Base-by-base conservation (phyloP, 2,113 vertebrate species). In the zebrafish (Danio rerio) region DNA sequence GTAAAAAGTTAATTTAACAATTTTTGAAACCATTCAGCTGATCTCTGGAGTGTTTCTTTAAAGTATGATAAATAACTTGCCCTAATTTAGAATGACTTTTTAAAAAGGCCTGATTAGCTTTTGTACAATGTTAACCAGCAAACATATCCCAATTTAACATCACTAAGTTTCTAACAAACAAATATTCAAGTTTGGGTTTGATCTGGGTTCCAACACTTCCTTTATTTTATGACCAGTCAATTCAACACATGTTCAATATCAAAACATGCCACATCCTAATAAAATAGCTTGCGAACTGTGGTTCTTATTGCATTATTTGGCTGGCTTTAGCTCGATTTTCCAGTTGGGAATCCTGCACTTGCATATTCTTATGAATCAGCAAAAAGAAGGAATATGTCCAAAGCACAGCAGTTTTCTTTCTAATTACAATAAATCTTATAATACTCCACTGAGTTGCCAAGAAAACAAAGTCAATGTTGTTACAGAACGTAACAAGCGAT, bases 321-420 rank as follows among this genome's bases (percentile, higher is more conserved):
- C 16, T 66, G 63, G 63, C 15, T 66, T 66, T 3, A 66, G 42
- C 15, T 68, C 42, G 43, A 68, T 68, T 68, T 68, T 68, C 65
- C 65, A 18, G 43, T 68, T 47, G 65, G 9, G 43, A 68, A 45
- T 47, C 42, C 42, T 47, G 42, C 65, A 47, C 9, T 68, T 47
- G 43, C 5, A n/a, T 18, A 18, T 18, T 68, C 65, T 45, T 16
- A 68, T 68, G 42, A 68, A 68, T 68, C 65, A 12, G 65, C 43
- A 9, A 68, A 68, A 68, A 68, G 9, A 47, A 42, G 18, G 42
- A 10, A 42, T 6, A 45, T 0, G 2, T 68, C 16, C 16, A 18
- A 68, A 68, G 16, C 42, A 18, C 43, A 68, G 16, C 43, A 68
- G 65, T 68, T 68, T 66, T 66, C 63, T 45, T 66, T 66, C 42